Evolutionary conservation across 2,888 invertebrate genomes (phyloP).

Genomic region (Volucella bombylans): DNA sequence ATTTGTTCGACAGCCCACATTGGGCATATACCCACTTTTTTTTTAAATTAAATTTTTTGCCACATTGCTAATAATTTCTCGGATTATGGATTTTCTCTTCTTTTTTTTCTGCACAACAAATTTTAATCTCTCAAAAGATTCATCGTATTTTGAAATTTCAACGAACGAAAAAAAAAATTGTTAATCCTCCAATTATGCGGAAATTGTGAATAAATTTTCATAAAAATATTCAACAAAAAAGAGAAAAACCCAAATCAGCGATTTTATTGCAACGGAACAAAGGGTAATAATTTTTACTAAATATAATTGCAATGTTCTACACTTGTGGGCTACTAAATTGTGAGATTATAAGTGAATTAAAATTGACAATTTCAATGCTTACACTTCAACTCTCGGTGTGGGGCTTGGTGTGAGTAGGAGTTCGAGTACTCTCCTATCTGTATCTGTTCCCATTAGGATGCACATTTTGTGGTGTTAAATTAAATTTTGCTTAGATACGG

Average conservation of each 20-base stretch:
- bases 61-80: slow-evolving; percentile 52
- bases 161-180: slow-evolving; percentile 2
- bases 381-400: background rate
- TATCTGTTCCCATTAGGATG: slow-evolving; percentile 24
- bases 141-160: slow-evolving; percentile 52
- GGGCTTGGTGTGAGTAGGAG: too few species aligned
- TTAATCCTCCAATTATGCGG: slow-evolving; percentile 38
- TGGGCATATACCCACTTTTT: slow-evolving; percentile 14
- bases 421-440: background rate
- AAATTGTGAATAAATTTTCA: slow-evolving; percentile 27
- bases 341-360: slow-evolving; percentile 62
- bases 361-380: slow-evolving; percentile 23
- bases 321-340: slow-evolving; percentile 40
- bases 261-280: slow-evolving; percentile 26
- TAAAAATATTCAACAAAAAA: background rate
- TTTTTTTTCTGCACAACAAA: slow-evolving; percentile 14
- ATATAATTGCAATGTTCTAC: slow-evolving; percentile 28
- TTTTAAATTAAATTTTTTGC: slow-evolving; percentile 22
- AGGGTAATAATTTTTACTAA: slow-evolving; percentile 19
- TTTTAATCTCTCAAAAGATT: slow-evolving; percentile 46
- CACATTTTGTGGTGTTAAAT: slow-evolving; percentile 40
- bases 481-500: slow-evolving; percentile 41
- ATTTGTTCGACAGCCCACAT: slow-evolving; percentile 59
- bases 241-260: slow-evolving; percentile 25
- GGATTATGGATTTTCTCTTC: slow-evolving; percentile 41